Evolutionary conservation across 2,888 invertebrate genomes (phyloP), one percentile per base, ranked within the genome.

Genomic region (Elaeidobius kamerunicus): DNA sequence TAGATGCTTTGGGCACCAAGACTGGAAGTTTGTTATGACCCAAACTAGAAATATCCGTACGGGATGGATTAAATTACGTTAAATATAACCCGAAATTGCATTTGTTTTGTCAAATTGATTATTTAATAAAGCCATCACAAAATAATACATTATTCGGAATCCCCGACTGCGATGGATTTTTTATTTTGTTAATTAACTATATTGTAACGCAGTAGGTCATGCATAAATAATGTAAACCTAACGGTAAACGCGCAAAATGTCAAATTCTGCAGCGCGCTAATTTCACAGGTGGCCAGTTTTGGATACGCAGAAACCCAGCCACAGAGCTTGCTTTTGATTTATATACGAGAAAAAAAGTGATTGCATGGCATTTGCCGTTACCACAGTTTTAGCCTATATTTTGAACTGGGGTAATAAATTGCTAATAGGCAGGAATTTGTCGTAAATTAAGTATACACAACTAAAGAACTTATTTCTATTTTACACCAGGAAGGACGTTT

Each of bases 201-300:
- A 61, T 58, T 63, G 59, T 60, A 61, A 60, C 57, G 55, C 51
- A 44, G 52, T 52, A 53, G 55, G 43, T 50, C 60, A 60, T 60
- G 63, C 63, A 63, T 64, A 59, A 64, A 63, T 63, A 63, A 63
- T 60, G 50, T 50, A 56, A 56, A 59, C 52, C 56, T 50, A 48
- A 56, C 54, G 59, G 55, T 46, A 49, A 54, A 51, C 55, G 54
- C 52, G 53, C 55, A 57, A 58, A 59, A 63, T 55, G 59, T 60
- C 60, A 56, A 60, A 60, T 59, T 50, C 56, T 51, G 55, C 56
- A 56, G 49, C 55, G 56, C 54, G 56, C 59, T 60, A 59, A 62
- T 61, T 62, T 62, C 59, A 62, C 61, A 61, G 61, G 60, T 61
- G 62, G 57, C 52, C 57, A 59, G 59, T 60, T 61, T 58, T 48